Evolutionary conservation across 2,113 vertebrate genomes (phyloP), one percentile per base, ranked within the genome.

Genomic region (Arenaria interpres): DNA sequence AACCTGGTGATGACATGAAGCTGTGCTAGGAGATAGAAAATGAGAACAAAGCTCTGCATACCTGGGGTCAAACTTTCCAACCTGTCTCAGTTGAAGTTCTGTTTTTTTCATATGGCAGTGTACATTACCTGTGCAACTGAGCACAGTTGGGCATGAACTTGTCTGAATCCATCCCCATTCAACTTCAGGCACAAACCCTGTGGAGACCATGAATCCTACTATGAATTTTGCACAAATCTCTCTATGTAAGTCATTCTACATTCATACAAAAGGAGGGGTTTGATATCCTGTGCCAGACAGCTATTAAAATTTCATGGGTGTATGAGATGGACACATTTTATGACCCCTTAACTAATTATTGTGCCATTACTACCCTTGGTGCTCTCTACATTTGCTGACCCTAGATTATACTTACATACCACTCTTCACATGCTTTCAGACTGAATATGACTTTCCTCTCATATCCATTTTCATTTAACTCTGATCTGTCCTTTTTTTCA

Each of bases 391-490:
- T 71, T 83, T 94, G 24, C 72, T 63, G 63, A 77, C 75, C 82
- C 64, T 37, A 80, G 35, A 59, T 68, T 90, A 77, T 45, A 45
- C 64, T 74, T 59, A 80, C 27, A 74, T 30, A 75, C 22, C 39
- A 84, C 63, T 84, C 46, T 88, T 85, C 60, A 78, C 48, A 81
- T 71, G 68, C 71, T 68, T 94, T 87, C 83, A 92, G 56, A 78
- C 33, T 74, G 64, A 92, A 43, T 68, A 59, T 25, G 56, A 81
- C 68, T 93, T 92, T 71, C 28, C 25, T 73, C n/a, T 74, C 60
- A 72, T 32, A 87, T 14, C 21, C 30, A 72, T 87, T 94, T 94
- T 92, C 60, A 90, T 93, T 90, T 93, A 92, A 90, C 79, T 89
- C 85, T 87, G 83, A 95, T 92, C 80, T 78, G 73, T 56, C 56